Base-by-base conservation (phyloP, 2,888 invertebrate genomes). In the Megastigmus dorsalis region DNA sequence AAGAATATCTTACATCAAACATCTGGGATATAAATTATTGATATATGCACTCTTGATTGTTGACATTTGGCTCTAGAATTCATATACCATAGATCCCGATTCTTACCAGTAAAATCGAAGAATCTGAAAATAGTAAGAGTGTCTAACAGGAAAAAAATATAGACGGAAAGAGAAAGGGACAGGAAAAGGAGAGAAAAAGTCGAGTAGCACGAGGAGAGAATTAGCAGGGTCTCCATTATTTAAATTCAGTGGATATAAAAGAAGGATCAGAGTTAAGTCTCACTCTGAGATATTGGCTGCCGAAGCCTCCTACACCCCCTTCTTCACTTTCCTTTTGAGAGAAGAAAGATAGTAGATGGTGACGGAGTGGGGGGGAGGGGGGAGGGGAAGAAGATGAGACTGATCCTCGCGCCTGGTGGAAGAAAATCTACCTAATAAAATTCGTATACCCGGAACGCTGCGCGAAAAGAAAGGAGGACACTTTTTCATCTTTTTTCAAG, bases 271-370 rank as follows among this genome's bases (percentile, higher is more conserved):
- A 80, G 78, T 78, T 84, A 83, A 84, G 82, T 84, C 84, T 81
- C 80, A 82, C 83, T 83, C 79, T 74, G 77, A 80, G 82, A 82
- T 84, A 85, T 85, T 85, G 85, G 81, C 84, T 83, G 82, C 80
- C 80, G 78, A 83, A 82, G 80, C 77, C 79, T 59, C 67, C n/a
- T 23, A 59, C 68, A 54, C 43, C 45, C 62, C 38, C 67, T 38
- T 41, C 65, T 63, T 74, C 66, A 71, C 73, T n/a, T n/a, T n/a
- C n/a, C n/a, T 74, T 79, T 62, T 52, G 72, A 77, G 74, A 75
- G 73, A 60, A 76, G 72, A n/a, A n/a, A n/a, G n/a, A n/a, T n/a
- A n/a, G n/a, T n/a, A n/a, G n/a, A n/a, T n/a, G n/a, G n/a, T n/a
- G n/a, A n/a, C 57, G 71, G 50, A 74, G 60, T 15, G 59, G 48